Evolutionary conservation across 2,888 invertebrate genomes (phyloP).

Genomic region (Pyrrhia umbra): DNA sequence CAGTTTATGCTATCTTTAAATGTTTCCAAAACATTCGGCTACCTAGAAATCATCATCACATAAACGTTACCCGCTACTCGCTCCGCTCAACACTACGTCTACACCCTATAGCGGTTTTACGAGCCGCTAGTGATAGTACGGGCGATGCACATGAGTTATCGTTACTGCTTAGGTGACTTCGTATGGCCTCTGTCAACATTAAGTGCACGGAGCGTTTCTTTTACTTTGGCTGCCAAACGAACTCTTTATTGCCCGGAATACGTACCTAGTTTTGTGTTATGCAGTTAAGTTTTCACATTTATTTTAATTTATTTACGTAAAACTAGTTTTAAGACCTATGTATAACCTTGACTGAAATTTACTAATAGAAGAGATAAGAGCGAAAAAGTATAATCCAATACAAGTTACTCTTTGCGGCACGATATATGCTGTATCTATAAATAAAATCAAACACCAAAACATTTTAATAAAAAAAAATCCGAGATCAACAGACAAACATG

Average conservation of each 20-base stretch:
- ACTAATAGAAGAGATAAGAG: too few relatives aligned
- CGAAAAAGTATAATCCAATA: too few relatives aligned
- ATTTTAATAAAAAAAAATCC: too few relatives aligned
- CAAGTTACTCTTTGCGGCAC: too few relatives aligned
- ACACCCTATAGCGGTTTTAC: constrained; percentile 69
- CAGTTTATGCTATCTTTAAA: too few relatives aligned
- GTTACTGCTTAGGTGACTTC: constrained; percentile 76
- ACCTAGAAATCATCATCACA: neutral
- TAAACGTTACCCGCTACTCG: constrained; percentile 30
- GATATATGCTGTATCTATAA: too few relatives aligned
- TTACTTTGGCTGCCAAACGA: constrained; percentile 57
- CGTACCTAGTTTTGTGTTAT: neutral
- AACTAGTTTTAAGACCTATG: too few relatives aligned
- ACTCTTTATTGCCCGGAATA: constrained; percentile 52
- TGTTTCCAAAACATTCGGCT: too few relatives aligned
- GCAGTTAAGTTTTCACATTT: neutral
- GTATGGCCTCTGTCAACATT: constrained; percentile 65
- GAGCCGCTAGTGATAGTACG: constrained; percentile 76
- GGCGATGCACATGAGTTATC: constrained; percentile 76
- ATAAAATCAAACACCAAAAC: too few relatives aligned
- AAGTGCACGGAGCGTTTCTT: constrained; percentile 50
- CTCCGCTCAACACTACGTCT: constrained; percentile 45
- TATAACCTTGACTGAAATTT: too few relatives aligned
- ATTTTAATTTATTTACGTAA: neutral
- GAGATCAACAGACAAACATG: too few relatives aligned